These are phyloP conservation scores for Myanophis thanlyinensis DNA, from an alignment of 2,113 vertebrate genomes.

Conservation along the genomic window DNA sequence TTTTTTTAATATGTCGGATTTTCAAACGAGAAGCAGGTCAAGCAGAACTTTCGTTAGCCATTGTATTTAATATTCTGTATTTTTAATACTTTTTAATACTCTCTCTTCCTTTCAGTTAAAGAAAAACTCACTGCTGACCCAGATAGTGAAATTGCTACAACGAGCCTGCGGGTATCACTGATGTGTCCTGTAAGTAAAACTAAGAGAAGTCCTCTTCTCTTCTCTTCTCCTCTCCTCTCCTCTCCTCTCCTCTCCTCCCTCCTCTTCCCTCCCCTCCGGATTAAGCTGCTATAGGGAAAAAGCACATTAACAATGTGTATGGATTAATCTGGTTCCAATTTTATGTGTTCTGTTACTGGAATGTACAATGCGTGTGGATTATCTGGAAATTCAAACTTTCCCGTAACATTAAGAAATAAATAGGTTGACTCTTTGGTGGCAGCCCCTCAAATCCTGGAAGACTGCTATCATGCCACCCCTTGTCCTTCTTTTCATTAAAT, in stretches of 20 bases:
- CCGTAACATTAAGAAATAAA: neutral
- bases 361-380: too few species aligned
- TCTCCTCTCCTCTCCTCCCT: neutral
- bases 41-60: neutral
- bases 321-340: neutral
- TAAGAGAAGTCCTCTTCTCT: neutral
- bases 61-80: neutral
- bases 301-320: neutral
- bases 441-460: too few species aligned
- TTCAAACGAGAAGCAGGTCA: neutral
- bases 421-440: neutral
- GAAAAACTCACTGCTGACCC: constrained; percentile 98
- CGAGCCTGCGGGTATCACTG: constrained; percentile 94
- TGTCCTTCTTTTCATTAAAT: too few species aligned
- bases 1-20: neutral
- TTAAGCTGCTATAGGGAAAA: neutral
- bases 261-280: too few species aligned
- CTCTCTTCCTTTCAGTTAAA: constrained; percentile 80
- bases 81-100: constrained; percentile 9
- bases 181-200: constrained; percentile 93
- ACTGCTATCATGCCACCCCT: too few species aligned
- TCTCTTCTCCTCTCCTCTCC: neutral
- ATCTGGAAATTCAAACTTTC: neutral
- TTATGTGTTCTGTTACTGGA: too few species aligned
- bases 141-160: constrained; percentile 97